Evolutionary conservation across 1,140 invertebrate species (phyloP).

Genomic region (Hycleus cichorii): DNA sequence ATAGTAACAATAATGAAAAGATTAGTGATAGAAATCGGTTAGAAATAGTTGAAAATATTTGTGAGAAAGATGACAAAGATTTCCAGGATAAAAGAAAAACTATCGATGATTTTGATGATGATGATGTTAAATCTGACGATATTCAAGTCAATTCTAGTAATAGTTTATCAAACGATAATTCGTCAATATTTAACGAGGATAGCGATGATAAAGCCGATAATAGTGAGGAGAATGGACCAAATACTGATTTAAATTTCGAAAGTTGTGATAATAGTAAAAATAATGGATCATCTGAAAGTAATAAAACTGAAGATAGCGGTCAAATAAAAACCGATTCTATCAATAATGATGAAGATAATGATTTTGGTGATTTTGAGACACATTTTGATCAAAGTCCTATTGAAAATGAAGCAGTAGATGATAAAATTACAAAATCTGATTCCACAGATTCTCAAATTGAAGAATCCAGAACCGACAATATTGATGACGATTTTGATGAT

Average conservation of each 20-base stretch:
- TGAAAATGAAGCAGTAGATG: background rate
- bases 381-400: background rate
- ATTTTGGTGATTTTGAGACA: conserved; percentile 1
- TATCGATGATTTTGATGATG: background rate
- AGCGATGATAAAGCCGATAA: background rate
- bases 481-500: conserved; percentile 42
- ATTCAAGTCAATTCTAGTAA: conserved; percentile 9
- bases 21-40: background rate
- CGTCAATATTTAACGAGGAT: background rate
- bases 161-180: background rate
- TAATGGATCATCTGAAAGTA: background rate
- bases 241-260: conserved; percentile 2
- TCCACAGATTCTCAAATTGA: background rate
- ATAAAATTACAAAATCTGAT: background rate
- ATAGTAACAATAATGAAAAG: conserved; percentile 23
- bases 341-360: conserved; percentile 1
- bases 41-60: background rate
- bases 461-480: conserved; percentile 24
- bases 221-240: conserved; percentile 4
- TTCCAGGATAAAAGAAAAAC: conserved; percentile 31
- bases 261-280: conserved; percentile 19
- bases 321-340: background rate
- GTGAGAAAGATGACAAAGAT: conserved; percentile 23
- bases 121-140: conserved; percentile 1
- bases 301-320: background rate